Base-by-base conservation (phyloP, 2,797 vertebrate genomes). In the Coilia nasus region DNA sequence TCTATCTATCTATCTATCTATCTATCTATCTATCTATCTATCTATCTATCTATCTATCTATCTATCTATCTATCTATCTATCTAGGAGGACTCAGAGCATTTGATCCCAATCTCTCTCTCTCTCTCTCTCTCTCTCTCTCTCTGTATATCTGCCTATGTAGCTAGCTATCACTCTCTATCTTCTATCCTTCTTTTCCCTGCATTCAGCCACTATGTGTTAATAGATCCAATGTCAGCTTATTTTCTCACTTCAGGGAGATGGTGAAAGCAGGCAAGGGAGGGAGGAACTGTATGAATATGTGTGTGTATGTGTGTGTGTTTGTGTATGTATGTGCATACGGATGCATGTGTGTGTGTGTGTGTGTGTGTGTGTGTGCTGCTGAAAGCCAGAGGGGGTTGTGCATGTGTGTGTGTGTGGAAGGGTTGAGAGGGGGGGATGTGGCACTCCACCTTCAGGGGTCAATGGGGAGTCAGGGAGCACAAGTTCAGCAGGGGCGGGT, bases 211-310 rank as follows among this genome's bases (percentile, higher is more conserved):
- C 94, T 93, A 97, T 85, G 95, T 97, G 96, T 96, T 97, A 97
- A 97, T 97, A 97, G 95, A 95, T 94, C 94, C 96, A 94, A 96
- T 94, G 93, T 95, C 96, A 97, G 96, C 95, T 96, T 97, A 95
- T 96, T 97, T 97, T 97, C 96, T 94, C 96, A 97, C 96, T 96
- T 97, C 93, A 90, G 89, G 47, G 92, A 95, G 87, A 96, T 91
- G 93, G 93, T 87, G 90, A 90, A 90, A 91, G 91, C 93, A 92
- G 93, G 84, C 89, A 94, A 92, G 92, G 94, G 92, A 90, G 90
- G 25, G 83, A 86, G 64, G 60, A 78, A 85, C 83, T 54, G 50
- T 54, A 7, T 54, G 50, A 4, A 10, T 47, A 10, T 47, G 46
- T 47, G 46, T 47, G 46, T 47, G 46, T 47, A 10, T 47, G 46